Evolutionary conservation across 2,888 invertebrate genomes (phyloP), one percentile per base, ranked within the genome.

Genomic region (Apantesis nais): DNA sequence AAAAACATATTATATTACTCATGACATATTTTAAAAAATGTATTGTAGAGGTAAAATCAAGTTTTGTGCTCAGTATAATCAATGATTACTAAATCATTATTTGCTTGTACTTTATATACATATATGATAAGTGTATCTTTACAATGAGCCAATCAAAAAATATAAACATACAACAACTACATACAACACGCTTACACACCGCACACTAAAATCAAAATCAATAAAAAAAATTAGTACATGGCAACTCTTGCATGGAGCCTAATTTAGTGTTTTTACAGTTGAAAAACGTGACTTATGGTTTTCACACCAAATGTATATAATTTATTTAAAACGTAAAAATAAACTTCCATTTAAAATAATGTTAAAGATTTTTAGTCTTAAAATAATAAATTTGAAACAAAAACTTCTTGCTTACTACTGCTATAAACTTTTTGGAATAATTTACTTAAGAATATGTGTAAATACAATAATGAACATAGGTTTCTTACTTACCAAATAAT

Each of bases 401-500:
- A 62, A 37, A 34, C 34, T 22, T 8, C 37, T 62, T 29, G 29
- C 58, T 12, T 52, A 11, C 48, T 52, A 58, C 58, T 29, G 29
- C 39, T 58, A 41, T 55, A 62, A 61, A n/a, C n/a, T n/a, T 62
- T 34, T 70, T 70, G 52, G n/a, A n/a, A n/a, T n/a, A n/a, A n/a
- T n/a, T n/a, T n/a, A n/a, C 19, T 62, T 73, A 72, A 60, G n/a
- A 70, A 66, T 22, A 69, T 65, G 16, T 19, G 22, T 22, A 52
- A 19, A 31, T 63, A 8, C 58, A 31, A 22, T 11, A 64, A 63
- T 71, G 71, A 19, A 44, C 60, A 12, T 71, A n/a, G 41, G 60
- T 12, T 62, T 25, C 31, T 69, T 65, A 85, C 96, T 97, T 96
- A 98, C 98, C 98, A 96, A 98, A 96, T 83, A 98, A 95, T 86